A percentile compares a stretch with the other conserved stretches of the same genome.
Evolutionary conservation across 2,888 invertebrate genomes (phyloP).

Genomic region (Corbicula japonica): DNA sequence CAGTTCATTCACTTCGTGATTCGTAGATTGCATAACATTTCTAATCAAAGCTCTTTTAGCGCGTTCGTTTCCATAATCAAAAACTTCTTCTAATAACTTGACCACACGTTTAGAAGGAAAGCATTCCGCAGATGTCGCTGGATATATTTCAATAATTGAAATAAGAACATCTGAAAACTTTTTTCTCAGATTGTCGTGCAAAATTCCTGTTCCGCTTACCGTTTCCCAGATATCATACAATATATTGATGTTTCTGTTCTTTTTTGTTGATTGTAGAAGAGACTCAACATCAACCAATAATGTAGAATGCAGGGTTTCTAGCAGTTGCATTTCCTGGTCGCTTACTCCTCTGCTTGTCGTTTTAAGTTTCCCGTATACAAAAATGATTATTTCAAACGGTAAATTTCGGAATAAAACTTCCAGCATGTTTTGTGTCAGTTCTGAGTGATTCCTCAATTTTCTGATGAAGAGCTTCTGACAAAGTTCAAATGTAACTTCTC

Average conservation of each 20-base stretch:
- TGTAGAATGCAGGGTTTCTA: background rate
- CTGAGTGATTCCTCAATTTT: background rate
- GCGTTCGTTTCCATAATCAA: background rate
- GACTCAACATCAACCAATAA: background rate
- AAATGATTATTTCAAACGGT: background rate
- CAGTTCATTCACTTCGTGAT: background rate
- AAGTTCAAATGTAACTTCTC: background rate
- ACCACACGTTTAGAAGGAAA: background rate
- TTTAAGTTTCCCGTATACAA: background rate
- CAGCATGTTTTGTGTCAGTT: background rate
- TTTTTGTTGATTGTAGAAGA: background rate
- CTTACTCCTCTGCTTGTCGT: background rate
- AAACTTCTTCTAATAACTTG: background rate
- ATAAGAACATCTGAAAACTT: conserved; percentile 8
- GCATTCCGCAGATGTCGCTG: background rate
- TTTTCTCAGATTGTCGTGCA: background rate
- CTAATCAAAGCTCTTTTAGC: background rate
- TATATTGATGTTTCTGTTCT: background rate
- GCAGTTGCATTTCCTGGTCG: background rate
- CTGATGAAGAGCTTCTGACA: background rate
- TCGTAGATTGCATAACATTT: background rate
- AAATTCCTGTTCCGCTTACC: background rate
- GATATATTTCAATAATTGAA: background rate
- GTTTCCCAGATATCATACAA: background rate
- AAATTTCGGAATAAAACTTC: background rate